Percentiles rank a stretch among this genome's conserved stretches.
These are phyloP conservation scores for Paradoxurus hermaphroditus DNA, from an alignment of 2,113 vertebrate genomes.

Conservation along the genomic window DNA sequence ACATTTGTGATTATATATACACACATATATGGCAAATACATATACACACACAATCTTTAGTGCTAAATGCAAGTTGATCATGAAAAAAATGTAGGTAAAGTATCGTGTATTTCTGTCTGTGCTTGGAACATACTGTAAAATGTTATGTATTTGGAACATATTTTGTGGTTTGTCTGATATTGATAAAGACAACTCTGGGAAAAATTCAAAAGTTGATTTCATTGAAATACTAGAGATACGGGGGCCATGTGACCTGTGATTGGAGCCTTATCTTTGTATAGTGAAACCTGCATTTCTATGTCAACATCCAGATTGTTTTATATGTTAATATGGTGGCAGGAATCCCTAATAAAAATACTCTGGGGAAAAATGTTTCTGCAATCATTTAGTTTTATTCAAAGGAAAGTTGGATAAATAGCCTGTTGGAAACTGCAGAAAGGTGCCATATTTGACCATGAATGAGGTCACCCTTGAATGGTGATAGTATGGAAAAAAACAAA, in stretches of 20 bases:
- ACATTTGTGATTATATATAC: slow-evolving; percentile 35
- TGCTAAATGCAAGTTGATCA: slow-evolving; percentile 70
- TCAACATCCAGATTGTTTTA: slow-evolving; percentile 95
- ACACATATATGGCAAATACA: slow-evolving; percentile 60
- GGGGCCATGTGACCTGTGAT: slow-evolving; percentile 87
- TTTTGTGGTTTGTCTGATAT: slow-evolving; percentile 88
- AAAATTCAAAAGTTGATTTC: slow-evolving; percentile 85
- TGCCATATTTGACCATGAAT: not conserved
- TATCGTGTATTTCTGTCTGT: slow-evolving; percentile 86
- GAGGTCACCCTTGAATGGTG: not conserved
- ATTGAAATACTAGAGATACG: slow-evolving; percentile 77
- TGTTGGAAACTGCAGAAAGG: not conserved
- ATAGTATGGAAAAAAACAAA: not conserved
- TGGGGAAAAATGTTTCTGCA: slow-evolving; percentile 79
- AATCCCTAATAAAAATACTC: slow-evolving; percentile 89
- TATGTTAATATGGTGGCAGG: slow-evolving; percentile 97
- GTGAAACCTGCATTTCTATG: slow-evolving; percentile 97
- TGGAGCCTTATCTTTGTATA: slow-evolving; percentile 98
- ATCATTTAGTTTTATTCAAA: slow-evolving; percentile 64
- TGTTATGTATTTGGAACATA: slow-evolving; percentile 84
- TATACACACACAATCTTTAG: slow-evolving; percentile 73
- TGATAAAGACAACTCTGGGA: slow-evolving; percentile 92
- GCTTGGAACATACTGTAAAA: slow-evolving; percentile 83
- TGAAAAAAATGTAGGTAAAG: slow-evolving; percentile 84
- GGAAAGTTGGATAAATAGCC: slow-evolving; percentile 6